phyloP scores from a whole-genome alignment of 2,113 vertebrate genomes.

The Cottus gobio region DNA sequence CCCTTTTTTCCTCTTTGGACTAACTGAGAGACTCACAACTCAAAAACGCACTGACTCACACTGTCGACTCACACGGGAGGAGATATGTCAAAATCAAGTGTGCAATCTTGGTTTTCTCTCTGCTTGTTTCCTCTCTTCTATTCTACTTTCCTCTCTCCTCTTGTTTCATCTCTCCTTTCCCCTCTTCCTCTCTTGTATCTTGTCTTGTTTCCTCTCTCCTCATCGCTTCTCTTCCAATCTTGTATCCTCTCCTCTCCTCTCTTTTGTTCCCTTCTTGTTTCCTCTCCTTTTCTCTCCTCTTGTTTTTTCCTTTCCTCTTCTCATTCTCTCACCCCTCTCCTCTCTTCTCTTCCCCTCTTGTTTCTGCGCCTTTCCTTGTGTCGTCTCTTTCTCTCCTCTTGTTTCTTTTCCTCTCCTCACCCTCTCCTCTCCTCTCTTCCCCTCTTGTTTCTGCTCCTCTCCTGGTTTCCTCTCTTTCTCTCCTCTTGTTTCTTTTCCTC shows the following conservation, averaged over 20 bases:
- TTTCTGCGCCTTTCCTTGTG: too few species aligned
- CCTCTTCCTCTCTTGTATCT: too few species aligned
- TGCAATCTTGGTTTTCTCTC: background rate
- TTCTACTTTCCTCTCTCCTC: background rate
- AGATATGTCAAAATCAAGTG: conserved; percentile 19
- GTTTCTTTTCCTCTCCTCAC: background rate
- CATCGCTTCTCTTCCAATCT: background rate
- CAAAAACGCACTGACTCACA: conserved; percentile 19
- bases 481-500: too few species aligned
- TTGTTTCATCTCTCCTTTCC: too few species aligned
- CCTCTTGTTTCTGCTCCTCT: background rate
- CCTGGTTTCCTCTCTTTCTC: background rate
- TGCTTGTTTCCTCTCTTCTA: background rate
- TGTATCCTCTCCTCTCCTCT: background rate
- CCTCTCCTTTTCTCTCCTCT: too few species aligned
- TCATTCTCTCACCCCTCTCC: too few species aligned
- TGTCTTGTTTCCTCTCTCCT: too few species aligned
- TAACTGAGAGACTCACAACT: conserved; percentile 33
- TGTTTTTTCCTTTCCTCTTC: too few species aligned
- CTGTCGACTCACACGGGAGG: conserved; percentile 11
- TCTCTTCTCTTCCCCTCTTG: background rate
- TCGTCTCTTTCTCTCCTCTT: background rate
- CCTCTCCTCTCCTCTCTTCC: background rate
- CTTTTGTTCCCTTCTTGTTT: background rate
- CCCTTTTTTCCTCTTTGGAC: conserved; percentile 18